Conservation (phyloP, 2,888 invertebrate genomes). For the Actias luna region DNA sequence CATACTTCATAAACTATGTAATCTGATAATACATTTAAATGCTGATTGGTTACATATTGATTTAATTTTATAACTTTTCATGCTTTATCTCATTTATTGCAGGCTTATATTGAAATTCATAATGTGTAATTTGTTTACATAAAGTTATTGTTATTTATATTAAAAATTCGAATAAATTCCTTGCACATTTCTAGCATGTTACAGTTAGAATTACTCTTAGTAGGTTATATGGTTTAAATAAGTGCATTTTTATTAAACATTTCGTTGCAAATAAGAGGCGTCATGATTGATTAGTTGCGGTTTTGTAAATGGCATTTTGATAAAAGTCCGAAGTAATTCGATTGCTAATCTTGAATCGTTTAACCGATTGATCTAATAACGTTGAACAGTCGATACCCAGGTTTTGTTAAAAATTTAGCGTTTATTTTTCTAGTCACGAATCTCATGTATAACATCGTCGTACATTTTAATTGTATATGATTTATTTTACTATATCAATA, state of each 20-base stretch:
- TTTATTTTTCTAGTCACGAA: conserved; percentile 41
- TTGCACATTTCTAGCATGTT: too few species aligned
- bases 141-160: too few species aligned
- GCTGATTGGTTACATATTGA: too few species aligned
- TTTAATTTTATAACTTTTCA: too few species aligned
- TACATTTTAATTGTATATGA: conserved; percentile 3
- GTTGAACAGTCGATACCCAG: conserved; percentile 42
- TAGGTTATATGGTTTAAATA: background rate
- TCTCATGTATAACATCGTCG: conserved; percentile 19
- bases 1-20: too few species aligned
- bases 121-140: too few species aligned
- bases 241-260: background rate
- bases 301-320: background rate
- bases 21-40: too few species aligned
- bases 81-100: too few species aligned
- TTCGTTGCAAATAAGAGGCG: background rate
- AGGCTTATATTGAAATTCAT: too few species aligned
- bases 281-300: background rate
- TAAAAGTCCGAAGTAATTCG: conserved; percentile 17
- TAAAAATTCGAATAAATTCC: too few species aligned
- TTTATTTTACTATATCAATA: background rate
- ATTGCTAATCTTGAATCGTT: conserved; percentile 32
- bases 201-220: too few species aligned
- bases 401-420: conserved; percentile 36
- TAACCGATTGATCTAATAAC: conserved; percentile 39